phyloP scores from a whole-genome alignment of 2,888 invertebrate species.

The Archips crataeganus region DNA sequence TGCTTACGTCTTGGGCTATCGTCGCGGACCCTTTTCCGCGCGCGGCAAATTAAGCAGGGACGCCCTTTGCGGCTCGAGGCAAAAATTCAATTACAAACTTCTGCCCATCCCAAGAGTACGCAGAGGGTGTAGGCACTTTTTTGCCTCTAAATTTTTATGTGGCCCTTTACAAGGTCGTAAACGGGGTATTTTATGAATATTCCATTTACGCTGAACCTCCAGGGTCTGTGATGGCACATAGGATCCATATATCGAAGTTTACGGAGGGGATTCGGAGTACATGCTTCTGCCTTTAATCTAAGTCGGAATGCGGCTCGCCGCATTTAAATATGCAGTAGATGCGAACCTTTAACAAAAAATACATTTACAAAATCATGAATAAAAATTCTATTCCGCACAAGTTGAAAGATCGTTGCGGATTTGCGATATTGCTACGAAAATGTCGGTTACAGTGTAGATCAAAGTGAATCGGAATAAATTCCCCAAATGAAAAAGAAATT shows the following conservation, averaged over 20 bases:
- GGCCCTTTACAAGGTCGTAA: slow-evolving; percentile 83
- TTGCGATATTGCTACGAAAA: too few relatives aligned
- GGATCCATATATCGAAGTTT: slow-evolving; percentile 38
- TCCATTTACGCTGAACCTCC: slow-evolving; percentile 75
- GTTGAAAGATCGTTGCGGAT: too few relatives aligned
- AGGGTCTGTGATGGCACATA: slow-evolving; percentile 49
- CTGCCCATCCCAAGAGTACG: slow-evolving; percentile 80
- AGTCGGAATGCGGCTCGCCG: slow-evolving; percentile 21
- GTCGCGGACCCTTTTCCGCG: slow-evolving; percentile 74
- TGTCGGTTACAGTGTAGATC: neutral
- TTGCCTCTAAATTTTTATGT: slow-evolving; percentile 83
- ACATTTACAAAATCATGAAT: too few relatives aligned
- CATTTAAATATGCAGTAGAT: neutral
- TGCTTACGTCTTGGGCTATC: slow-evolving; percentile 49
- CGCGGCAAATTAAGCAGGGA: slow-evolving; percentile 82
- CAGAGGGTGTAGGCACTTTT: slow-evolving; percentile 73
- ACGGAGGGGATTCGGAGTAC: slow-evolving; percentile 34
- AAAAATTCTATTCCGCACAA: too few relatives aligned
- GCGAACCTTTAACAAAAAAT: too few relatives aligned
- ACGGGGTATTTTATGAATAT: slow-evolving; percentile 83
- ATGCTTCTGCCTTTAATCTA: slow-evolving; percentile 41
- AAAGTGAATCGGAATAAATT: neutral
- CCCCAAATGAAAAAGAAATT: neutral
- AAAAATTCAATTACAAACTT: slow-evolving; percentile 86
- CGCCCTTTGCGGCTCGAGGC: slow-evolving; percentile 84